Evolutionary conservation across 2,113 vertebrate species (phyloP), one percentile per base, ranked within the genome.

Genomic region (Bujurquina vittata): DNA sequence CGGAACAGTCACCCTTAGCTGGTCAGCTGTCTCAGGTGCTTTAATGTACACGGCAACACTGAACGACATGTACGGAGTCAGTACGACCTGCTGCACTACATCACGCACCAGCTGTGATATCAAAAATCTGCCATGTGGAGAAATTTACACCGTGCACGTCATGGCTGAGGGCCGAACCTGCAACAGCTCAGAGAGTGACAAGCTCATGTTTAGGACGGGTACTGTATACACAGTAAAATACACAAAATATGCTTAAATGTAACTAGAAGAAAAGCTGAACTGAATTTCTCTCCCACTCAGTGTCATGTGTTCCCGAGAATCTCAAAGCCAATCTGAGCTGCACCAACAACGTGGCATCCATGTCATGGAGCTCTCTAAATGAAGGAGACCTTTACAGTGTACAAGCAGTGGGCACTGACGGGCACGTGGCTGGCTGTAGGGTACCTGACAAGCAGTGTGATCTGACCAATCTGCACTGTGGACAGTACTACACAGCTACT

Each of bases 131-230:
- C 93, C 92, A 1, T 96, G 96, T 15, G 95, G 96, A 2, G 81
- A 95, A 77, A 87, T 91, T 52, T 96, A 94, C 75, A 72, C 67
- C 1, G 56, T 96, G 72, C 88, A 87, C 0, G 89, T 96, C 40
- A 90, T 78, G 35, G 94, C 95, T 3, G 94, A 94, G 80, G 95
- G 96, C 23, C 78, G 63, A 17, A 92, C 79, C 37, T 96, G 96
- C 87, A 95, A 95, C 90, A 95, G 96, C 87, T 93, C 94, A 5
- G 86, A 95, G 85, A 96, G 93, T 23, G 3, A 43, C 2, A 63
- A 83, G 15, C 2, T 23, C 7, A 72, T 95, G 8, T 72, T 94
- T 58, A 90, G 90, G 67, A 95, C 96, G 87, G 95, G 96, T 96
- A 35, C 3, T 20, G 5, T 9, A 23, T 1, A 59, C 3, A 46